Conservation (phyloP, 92 coral and sea anemone genomes). For the Diadumene lineata region DNA sequence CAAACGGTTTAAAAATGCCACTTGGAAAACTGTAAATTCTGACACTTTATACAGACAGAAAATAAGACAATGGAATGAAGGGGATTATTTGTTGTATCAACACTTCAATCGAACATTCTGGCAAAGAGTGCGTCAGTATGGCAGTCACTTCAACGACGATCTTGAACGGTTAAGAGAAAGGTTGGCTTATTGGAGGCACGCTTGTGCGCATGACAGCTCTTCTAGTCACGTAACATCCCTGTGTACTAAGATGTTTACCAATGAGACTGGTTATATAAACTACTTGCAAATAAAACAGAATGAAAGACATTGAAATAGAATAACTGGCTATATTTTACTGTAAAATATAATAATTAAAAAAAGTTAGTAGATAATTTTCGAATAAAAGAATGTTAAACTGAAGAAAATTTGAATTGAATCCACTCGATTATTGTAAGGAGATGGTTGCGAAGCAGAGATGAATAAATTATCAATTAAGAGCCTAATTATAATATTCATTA, state of each 20-base stretch:
- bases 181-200: conserved; percentile 56
- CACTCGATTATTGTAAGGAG: no score
- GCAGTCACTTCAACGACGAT: conserved; percentile 65
- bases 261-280: conserved; percentile 79
- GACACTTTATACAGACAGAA: conserved; percentile 27
- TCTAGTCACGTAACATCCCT: conserved; percentile 47
- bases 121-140: conserved; percentile 71
- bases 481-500: no score
- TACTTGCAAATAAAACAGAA: conserved; percentile 49
- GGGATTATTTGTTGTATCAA: conserved; percentile 71
- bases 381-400: no score
- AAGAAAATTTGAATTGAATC: no score
- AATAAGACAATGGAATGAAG: conserved; percentile 77
- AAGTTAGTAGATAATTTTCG: no score
- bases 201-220: conserved; percentile 30
- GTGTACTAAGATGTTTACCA: conserved; percentile 76
- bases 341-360: no score
- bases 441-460: no score
- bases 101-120: conserved; percentile 86
- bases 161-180: conserved; percentile 52
- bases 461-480: no score
- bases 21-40: background rate
- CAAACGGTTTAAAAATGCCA: background rate
- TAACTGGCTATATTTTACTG: no score
- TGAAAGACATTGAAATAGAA: no score